A percentile compares a stretch with the other conserved stretches of the same genome.
Evolutionary conservation across 1,140 invertebrate species (phyloP).

Genomic region (Drosophila quadrilineata): DNA sequence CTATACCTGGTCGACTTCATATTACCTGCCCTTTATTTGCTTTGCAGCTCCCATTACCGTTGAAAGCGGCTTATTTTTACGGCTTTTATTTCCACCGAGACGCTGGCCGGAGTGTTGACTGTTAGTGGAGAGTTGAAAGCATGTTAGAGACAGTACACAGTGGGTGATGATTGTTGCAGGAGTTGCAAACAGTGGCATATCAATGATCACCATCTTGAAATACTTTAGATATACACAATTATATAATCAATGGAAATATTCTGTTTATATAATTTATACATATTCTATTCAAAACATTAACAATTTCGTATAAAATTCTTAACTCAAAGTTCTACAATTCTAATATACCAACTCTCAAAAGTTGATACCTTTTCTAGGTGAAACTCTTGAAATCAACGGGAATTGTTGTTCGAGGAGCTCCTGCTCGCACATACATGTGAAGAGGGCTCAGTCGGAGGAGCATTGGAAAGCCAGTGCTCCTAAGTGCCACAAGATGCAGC

Average conservation of each 20-base stretch:
- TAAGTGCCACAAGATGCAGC: conserved; percentile 49
- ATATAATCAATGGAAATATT: conserved; percentile 41
- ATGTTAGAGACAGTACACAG: no score
- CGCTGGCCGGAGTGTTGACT: conserved; percentile 29
- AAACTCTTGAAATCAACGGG: conserved; percentile 59
- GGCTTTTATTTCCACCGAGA: conserved; percentile 43
- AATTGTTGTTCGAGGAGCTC: conserved; percentile 46
- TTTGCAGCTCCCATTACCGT: not conserved
- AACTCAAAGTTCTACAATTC: no score
- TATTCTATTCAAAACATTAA: no score
- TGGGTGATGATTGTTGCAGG: no score
- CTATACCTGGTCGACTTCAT: no score
- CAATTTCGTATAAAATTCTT: no score
- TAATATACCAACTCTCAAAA: no score
- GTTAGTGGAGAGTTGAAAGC: conserved; percentile 34
- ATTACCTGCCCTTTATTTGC: conserved; percentile 12
- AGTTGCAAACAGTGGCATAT: conserved; percentile 50
- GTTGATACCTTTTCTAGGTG: conserved; percentile 30
- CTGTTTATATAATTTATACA: no score
- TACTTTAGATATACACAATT: conserved; percentile 42
- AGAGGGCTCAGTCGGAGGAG: conserved; percentile 20
- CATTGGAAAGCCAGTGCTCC: not conserved
- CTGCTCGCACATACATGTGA: conserved; percentile 29
- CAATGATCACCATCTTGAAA: conserved; percentile 40
- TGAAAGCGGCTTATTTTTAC: conserved; percentile 51